phyloP scores from a whole-genome alignment of 2,888 invertebrate genomes.

The Nomada ruficornis region DNA sequence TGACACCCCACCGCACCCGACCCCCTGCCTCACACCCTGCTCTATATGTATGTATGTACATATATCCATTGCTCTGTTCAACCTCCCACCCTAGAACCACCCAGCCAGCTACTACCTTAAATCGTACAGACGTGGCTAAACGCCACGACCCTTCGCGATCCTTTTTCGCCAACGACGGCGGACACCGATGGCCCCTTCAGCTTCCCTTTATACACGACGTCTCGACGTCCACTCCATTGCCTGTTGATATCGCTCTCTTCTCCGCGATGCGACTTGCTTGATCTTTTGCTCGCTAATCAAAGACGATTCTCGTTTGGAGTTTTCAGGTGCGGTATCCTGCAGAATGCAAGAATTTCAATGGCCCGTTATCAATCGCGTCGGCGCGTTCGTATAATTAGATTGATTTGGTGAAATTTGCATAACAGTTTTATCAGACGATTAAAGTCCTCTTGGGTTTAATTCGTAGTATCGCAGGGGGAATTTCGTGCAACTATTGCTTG shows the following conservation, averaged over 20 bases:
- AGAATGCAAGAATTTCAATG: neutral
- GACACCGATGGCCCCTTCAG: conserved; percentile 12
- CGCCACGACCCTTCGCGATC: conserved; percentile 54
- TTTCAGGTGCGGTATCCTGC: neutral
- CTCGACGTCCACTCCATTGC: conserved; percentile 43
- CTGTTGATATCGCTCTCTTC: conserved; percentile 58
- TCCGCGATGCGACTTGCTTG: neutral
- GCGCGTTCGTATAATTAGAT: conserved; percentile 2
- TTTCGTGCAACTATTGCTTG: neutral
- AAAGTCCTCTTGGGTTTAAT: neutral
- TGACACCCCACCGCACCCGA: conserved; percentile 49
- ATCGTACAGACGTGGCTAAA: conserved; percentile 45
- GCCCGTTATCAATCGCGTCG: neutral
- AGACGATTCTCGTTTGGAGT: neutral
- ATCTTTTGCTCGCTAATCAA: neutral
- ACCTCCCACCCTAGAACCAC: conserved; percentile 54
- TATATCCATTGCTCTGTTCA: conserved; percentile 33
- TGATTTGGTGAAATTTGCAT: conserved; percentile 20
- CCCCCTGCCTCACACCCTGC: conserved; percentile 29
- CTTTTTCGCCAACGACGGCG: conserved; percentile 39
- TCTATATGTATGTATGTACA: neutral
- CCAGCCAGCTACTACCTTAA: conserved; percentile 52
- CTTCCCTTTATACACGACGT: conserved; percentile 28
- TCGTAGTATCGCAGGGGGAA: neutral
- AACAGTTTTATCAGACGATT: neutral